These are phyloP conservation scores for Synodontis membranacea DNA, from an alignment of 2,113 vertebrate species.

Conservation along the genomic window DNA sequence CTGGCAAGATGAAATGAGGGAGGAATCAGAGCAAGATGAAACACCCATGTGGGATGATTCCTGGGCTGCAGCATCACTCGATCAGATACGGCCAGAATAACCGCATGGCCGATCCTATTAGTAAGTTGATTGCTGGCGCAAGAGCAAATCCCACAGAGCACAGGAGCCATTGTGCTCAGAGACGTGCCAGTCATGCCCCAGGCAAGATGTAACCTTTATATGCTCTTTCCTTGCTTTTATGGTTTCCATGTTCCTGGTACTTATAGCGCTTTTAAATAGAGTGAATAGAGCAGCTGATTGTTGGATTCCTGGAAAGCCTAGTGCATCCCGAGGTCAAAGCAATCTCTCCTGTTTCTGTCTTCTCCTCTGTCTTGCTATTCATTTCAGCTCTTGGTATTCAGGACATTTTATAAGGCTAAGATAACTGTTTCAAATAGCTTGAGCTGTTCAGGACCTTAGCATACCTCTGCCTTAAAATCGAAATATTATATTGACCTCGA, in stretches of 20 bases:
- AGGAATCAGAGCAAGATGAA: background rate
- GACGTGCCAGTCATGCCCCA: background rate
- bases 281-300: background rate
- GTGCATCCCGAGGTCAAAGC: conserved; percentile 6
- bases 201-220: background rate
- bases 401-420: background rate
- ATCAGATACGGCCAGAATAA: conserved; percentile 6
- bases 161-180: background rate
- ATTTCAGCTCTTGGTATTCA: background rate
- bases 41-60: background rate
- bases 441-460: background rate
- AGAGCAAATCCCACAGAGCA: background rate
- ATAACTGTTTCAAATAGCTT: background rate
- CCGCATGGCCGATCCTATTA: conserved; percentile 21
- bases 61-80: background rate
- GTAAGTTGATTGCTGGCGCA: conserved; percentile 22
- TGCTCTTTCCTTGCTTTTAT: background rate
- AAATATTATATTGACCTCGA: background rate
- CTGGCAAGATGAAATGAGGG: background rate
- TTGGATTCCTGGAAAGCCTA: background rate
- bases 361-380: background rate
- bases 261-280: background rate
- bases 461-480: background rate
- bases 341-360: background rate
- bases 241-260: background rate